phyloP scores from a whole-genome alignment of 2,797 vertebrate species.

The Phataginus tetradactyla region DNA sequence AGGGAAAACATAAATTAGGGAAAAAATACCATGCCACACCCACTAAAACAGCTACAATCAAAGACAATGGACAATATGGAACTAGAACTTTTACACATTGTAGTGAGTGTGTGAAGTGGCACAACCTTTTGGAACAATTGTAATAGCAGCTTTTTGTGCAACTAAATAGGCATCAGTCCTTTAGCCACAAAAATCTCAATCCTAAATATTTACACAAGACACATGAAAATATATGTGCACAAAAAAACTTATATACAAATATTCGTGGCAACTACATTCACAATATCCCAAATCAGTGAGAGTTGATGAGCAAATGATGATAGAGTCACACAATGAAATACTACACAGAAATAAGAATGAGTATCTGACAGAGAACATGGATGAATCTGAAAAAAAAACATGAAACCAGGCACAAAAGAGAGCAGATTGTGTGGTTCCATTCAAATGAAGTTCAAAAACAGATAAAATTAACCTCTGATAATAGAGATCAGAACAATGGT shows the following conservation, averaged over 20 bases:
- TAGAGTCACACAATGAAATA: not conserved
- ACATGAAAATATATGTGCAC: not conserved
- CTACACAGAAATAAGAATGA: not conserved
- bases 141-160: not conserved
- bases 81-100: not conserved
- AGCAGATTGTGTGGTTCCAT: not conserved
- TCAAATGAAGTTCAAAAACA: not conserved
- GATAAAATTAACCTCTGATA: not conserved
- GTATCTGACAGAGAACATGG: not conserved
- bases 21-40: not conserved
- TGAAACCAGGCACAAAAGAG: not conserved
- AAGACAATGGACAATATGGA: not conserved
- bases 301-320: not conserved
- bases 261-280: not conserved
- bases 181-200: not conserved
- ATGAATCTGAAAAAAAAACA: not conserved
- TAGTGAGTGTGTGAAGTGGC: not conserved
- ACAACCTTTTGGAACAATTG: not conserved
- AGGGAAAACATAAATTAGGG: not conserved
- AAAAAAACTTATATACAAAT: not conserved
- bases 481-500: not conserved
- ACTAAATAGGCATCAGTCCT: not conserved
- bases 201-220: not conserved
- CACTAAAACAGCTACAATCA: not conserved
- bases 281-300: not conserved